phyloP scores from a whole-genome alignment of 2,888 invertebrate genomes.

The Leptopilina myrica region DNA sequence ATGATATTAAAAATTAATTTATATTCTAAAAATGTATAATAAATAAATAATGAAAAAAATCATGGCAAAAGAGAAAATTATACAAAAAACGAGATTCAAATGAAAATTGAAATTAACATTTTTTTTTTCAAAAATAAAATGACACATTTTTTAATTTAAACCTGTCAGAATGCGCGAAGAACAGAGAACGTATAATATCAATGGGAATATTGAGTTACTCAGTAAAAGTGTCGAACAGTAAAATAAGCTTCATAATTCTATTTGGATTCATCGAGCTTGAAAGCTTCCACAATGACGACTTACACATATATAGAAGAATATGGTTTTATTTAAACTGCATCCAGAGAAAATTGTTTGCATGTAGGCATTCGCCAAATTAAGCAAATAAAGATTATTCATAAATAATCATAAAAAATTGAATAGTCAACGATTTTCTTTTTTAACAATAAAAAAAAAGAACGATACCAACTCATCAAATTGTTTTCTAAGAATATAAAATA shows the following conservation, averaged over 20 bases:
- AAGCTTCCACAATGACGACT: conserved; percentile 9
- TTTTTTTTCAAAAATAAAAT: neutral
- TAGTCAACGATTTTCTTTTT: neutral
- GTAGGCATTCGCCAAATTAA: neutral
- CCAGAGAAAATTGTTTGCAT: neutral
- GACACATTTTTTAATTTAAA: neutral
- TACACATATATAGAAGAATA: neutral
- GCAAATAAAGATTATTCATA: neutral
- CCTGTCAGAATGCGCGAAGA: neutral
- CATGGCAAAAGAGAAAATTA: neutral
- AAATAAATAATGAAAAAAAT: neutral
- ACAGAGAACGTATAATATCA: neutral
- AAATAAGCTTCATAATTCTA: conserved; percentile 23
- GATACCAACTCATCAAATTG: neutral
- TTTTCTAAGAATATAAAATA: neutral
- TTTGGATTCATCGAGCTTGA: conserved; percentile 24
- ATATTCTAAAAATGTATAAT: neutral
- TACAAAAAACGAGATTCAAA: neutral
- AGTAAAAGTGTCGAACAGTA: conserved; percentile 25
- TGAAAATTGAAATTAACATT: neutral
- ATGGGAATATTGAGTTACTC: conserved; percentile 27
- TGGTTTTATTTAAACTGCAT: conserved; percentile 6
- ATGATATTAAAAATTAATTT: neutral
- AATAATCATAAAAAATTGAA: neutral
- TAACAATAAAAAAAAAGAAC: neutral